Evolutionary conservation across 2,113 vertebrate species (phyloP).

Genomic region (Microtus montanus): DNA sequence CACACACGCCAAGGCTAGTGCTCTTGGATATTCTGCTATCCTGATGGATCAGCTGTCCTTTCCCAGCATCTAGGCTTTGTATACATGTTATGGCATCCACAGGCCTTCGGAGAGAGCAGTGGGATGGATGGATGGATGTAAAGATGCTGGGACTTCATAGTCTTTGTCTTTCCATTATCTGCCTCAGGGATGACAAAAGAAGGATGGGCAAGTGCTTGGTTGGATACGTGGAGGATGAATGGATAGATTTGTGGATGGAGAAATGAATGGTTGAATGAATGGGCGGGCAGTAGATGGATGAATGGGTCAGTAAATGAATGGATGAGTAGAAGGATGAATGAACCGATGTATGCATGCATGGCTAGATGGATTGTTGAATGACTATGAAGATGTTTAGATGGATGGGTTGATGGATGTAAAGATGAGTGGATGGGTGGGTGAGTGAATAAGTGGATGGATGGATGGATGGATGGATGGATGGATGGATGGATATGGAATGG

Average conservation of each 20-base stretch:
- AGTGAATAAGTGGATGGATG: not conserved
- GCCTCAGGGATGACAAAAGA: not conserved
- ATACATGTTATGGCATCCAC: not conserved
- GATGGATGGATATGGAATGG: not conserved
- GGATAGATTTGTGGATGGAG: not conserved
- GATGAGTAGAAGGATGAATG: not conserved
- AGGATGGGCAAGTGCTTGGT: not conserved
- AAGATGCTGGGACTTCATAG: rapidly evolving
- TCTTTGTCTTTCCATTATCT: not conserved
- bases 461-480: not conserved
- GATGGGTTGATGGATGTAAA: not conserved
- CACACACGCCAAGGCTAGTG: not conserved
- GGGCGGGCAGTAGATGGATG: not conserved
- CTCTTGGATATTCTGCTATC: rapidly evolving
- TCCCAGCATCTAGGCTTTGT: not conserved
- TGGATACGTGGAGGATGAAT: not conserved
- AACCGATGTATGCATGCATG: rapidly evolving
- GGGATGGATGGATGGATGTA: not conserved
- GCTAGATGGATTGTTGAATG: no score
- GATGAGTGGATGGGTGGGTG: not conserved
- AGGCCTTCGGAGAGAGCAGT: no score
- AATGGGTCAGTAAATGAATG: not conserved
- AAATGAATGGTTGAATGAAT: not conserved
- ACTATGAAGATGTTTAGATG: not conserved
- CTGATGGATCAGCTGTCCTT: not conserved